Conservation (phyloP, 2,113 vertebrate genomes). For the Pelecanus crispus region DNA sequence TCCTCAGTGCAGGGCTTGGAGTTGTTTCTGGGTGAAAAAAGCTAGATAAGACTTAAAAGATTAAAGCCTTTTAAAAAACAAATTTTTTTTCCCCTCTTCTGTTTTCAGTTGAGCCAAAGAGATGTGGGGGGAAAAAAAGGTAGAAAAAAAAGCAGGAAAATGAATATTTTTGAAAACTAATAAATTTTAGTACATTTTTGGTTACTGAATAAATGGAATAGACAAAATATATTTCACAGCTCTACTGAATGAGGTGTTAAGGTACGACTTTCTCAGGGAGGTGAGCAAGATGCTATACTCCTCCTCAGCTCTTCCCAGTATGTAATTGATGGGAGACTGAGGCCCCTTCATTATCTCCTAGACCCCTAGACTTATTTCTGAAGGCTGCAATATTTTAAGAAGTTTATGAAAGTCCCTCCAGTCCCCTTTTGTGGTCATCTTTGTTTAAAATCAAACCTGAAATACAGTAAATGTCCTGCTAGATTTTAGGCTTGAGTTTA, state of each 20-base stretch:
- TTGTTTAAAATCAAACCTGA: not conserved
- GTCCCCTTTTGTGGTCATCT: not conserved
- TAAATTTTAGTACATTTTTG: not conserved
- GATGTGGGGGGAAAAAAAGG: not conserved
- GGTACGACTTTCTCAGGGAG: not conserved
- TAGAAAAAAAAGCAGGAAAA: not conserved
- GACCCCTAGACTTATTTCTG: not conserved
- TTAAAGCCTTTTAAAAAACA: not conserved
- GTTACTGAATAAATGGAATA: not conserved
- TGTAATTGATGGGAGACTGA: not conserved
- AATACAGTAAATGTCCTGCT: not conserved
- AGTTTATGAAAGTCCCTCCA: not conserved
- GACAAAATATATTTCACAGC: not conserved
- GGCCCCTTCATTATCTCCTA: not conserved
- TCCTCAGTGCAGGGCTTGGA: not conserved
- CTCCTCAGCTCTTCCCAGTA: not conserved
- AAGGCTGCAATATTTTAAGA: not conserved
- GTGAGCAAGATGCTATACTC: not conserved
- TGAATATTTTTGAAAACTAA: not conserved
- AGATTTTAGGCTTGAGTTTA: not conserved
- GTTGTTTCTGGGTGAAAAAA: not conserved
- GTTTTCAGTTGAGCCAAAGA: not conserved
- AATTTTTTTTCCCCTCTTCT: not conserved
- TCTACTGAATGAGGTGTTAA: not conserved
- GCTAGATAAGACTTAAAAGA: not conserved